Base-by-base conservation (phyloP, 2,797 vertebrate genomes). In the Nothura maculosa region DNA sequence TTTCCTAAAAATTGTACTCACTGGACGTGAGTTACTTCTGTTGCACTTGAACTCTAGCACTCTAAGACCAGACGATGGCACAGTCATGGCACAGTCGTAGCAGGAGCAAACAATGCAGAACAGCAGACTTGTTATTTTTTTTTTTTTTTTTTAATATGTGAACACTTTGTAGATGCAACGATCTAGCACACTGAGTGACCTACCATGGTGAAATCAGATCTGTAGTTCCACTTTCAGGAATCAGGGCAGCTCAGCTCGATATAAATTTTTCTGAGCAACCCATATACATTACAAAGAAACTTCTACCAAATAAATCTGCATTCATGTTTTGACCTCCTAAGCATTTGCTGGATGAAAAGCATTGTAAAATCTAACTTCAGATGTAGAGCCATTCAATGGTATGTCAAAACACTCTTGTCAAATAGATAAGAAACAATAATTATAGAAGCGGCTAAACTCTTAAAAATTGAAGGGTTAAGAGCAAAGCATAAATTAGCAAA, bases 181-280 rank as follows among this genome's bases (percentile, higher is more conserved):
- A 16, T 17, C 24, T 18, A 18, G 8, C 7, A 24, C 7, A 58
- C 9, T 1, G 1, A 40, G 12, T 9, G 76, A 57, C 11, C 5
- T 10, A 5, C 9, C 40, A 17, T 20, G 47, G 16, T 34, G 60
- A 83, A 80, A 9, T 30, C 1, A 0, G 17, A 42, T n/a, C 25
- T 50, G 34, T 20, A 62, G 32, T 58, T 62, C 20, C 36, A 40
- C 24, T 63, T 74, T 68, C 63, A 60, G 57, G 28, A 79, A 40
- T 18, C 9, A 74, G 57, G 4, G 19, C 18, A 87, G 40, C n/a
- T 85, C 52, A 73, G 20, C 4, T 30, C 24, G 24, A 42, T 36
- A 62, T 80, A 67, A 85, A 52, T 43, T 61, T 1, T 0, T 10
- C 12, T 5, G 1, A 68, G 27, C 28, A 67, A 67, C 40, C 48